Evolutionary conservation across 1,140 invertebrate species (phyloP), one percentile per base, ranked within the genome.

Genomic region (Drosophila busckii): DNA sequence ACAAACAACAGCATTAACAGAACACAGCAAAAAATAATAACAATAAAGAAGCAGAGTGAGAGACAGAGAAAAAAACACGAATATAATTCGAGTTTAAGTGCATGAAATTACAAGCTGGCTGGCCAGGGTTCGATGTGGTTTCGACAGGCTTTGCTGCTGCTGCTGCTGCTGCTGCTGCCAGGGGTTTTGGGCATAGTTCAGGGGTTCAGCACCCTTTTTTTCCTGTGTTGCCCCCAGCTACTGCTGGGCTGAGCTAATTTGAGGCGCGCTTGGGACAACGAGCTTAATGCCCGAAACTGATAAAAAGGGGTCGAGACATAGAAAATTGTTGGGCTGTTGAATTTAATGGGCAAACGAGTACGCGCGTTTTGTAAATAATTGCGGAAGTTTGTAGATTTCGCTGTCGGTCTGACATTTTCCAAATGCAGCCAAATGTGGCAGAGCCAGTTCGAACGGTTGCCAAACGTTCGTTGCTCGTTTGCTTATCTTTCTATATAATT

Each of bases 31-130:
- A 54, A 58, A 59, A 61, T 41, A 12, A 16, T n/a, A 20, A 17
- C 26, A 7, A 25, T 6, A 17, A 20, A 12, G 16, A 28, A 35
- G 9, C 35, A 25, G 8, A 42, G 7, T 20, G 6, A 31, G 15
- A 15, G 16, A n/a, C n/a, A n/a, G n/a, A n/a, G n/a, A n/a, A n/a
- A n/a, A 46, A 45, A 66, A 17, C 55, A 54, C 34, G 40, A 75
- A 54, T 46, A 75, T 82, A 82, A 82, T 75, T 76, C 65, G 75
- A 82, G 75, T 75, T 82, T 82, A 82, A 82, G 76, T 82, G 75
- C 75, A 82, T 82, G 76, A 82, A 82, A 82, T 82, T 82, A 82
- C 69, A 60, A 76, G 60, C 62, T 50, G 56, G 20, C 34, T 48
- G 59, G 20, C 45, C n/a, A 17, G 25, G 16, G 41, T 35, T 46